Evolutionary conservation across 2,888 invertebrate genomes (phyloP).

Genomic region (Lasius fuliginosus): DNA sequence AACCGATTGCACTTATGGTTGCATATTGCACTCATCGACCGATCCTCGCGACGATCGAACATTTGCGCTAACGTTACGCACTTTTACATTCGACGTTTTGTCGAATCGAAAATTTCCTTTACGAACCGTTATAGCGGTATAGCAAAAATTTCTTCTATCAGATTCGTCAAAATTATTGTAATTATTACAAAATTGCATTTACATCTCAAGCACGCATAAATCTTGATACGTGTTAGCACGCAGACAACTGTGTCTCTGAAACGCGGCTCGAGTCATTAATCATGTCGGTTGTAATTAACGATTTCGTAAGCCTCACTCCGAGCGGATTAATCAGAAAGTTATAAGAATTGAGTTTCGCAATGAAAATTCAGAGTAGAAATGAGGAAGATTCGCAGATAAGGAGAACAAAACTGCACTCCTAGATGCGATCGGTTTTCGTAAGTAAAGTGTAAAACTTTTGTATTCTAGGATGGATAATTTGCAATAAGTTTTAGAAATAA

Average conservation of each 20-base stretch:
- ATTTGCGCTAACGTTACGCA: neutral
- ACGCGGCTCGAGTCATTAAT: slow-evolving; percentile 39
- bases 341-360: slow-evolving; percentile 40
- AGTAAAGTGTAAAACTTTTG: neutral
- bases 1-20: slow-evolving; percentile 66
- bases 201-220: slow-evolving; percentile 5
- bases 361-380: slow-evolving; percentile 17
- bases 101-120: neutral
- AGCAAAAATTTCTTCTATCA: neutral
- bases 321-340: slow-evolving; percentile 47
- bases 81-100: neutral
- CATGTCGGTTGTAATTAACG: slow-evolving; percentile 50
- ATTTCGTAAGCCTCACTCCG: slow-evolving; percentile 41
- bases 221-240: slow-evolving; percentile 5
- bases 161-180: slow-evolving; percentile 5
- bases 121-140: neutral
- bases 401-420: neutral
- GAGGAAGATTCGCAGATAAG: slow-evolving; percentile 30
- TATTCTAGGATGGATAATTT: neutral
- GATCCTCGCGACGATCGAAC: slow-evolving; percentile 32
- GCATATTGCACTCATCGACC: slow-evolving; percentile 60
- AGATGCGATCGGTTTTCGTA: neutral
- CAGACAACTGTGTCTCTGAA: slow-evolving; percentile 25
- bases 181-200: slow-evolving; percentile 20
- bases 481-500: neutral